Percentiles rank a stretch among this genome's conserved stretches.
These are phyloP conservation scores for Calosoma granatense DNA, from an alignment of 1,140 invertebrate genomes.

Conservation along the genomic window DNA sequence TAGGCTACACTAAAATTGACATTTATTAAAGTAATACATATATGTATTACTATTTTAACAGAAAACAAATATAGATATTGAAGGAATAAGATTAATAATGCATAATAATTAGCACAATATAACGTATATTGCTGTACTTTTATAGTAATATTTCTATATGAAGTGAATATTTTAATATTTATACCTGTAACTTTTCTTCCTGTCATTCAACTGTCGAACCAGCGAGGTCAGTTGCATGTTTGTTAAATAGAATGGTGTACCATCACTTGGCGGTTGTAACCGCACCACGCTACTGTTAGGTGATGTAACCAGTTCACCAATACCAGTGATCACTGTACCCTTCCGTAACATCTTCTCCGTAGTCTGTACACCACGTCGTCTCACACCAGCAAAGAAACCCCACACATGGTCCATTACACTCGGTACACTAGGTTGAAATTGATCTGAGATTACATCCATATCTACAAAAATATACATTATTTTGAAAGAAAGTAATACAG, in stretches of 20 bases:
- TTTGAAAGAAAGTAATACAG: slow-evolving; percentile 1
- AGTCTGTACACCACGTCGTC: slow-evolving; percentile 63
- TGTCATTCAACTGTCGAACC: slow-evolving; percentile 52
- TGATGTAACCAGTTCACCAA: slow-evolving; percentile 53
- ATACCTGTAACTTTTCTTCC: slow-evolving; percentile 48
- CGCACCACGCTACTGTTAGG: slow-evolving; percentile 44
- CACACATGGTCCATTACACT: slow-evolving; percentile 66
- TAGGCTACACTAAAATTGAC: background rate
- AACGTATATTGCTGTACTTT: too few species aligned
- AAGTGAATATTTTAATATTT: slow-evolving; percentile 6
- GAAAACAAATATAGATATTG: too few species aligned
- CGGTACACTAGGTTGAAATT: slow-evolving; percentile 59
- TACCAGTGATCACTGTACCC: slow-evolving; percentile 62
- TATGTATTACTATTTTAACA: background rate
- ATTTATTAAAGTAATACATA: slow-evolving; percentile 12
- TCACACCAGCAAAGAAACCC: slow-evolving; percentile 63
- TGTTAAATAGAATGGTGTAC: slow-evolving; percentile 60
- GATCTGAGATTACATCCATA: slow-evolving; percentile 64
- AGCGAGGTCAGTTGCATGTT: slow-evolving; percentile 36
- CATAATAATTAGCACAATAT: too few species aligned
- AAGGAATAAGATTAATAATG: too few species aligned
- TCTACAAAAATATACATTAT: slow-evolving; percentile 34
- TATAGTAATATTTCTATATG: too few species aligned
- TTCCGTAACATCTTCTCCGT: slow-evolving; percentile 69
- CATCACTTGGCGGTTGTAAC: slow-evolving; percentile 55